Conservation (phyloP, 2,797 vertebrate species). For the Macropus fuliginosus region DNA sequence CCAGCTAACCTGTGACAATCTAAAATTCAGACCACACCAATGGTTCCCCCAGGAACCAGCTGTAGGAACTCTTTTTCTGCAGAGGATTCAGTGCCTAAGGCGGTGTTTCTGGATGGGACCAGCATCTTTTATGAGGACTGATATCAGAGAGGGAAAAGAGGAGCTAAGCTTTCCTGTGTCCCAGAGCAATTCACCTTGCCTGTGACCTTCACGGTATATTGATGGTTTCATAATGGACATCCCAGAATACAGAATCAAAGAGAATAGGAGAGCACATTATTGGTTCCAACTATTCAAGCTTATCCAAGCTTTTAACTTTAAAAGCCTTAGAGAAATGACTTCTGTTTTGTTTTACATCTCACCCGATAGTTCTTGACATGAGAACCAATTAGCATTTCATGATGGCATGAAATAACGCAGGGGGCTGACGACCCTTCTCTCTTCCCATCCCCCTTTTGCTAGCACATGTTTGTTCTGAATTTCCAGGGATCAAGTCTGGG, state of each 20-base stretch:
- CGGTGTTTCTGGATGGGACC: slow-evolving; percentile 58
- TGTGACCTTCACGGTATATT: slow-evolving; percentile 47
- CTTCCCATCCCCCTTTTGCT: background rate
- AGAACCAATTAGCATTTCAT: slow-evolving; percentile 73
- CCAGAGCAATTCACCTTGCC: slow-evolving; percentile 67
- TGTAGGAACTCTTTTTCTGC: slow-evolving; percentile 27
- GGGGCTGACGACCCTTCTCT: background rate
- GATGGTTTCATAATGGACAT: slow-evolving; percentile 72
- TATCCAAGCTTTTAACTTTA: slow-evolving; percentile 83
- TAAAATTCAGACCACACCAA: background rate
- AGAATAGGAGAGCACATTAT: slow-evolving; percentile 69
- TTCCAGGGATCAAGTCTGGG: background rate
- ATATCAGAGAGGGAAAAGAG: slow-evolving; percentile 58
- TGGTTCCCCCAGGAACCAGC: background rate
- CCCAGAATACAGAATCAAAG: slow-evolving; percentile 79
- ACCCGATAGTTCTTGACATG: slow-evolving; percentile 68
- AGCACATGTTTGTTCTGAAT: background rate
- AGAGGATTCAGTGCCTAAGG: background rate
- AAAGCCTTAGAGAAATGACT: slow-evolving; percentile 81
- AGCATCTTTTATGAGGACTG: slow-evolving; percentile 53
- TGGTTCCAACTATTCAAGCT: slow-evolving; percentile 81
- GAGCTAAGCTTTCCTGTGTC: slow-evolving; percentile 54
- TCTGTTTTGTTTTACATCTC: slow-evolving; percentile 79
- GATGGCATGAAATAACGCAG: slow-evolving; percentile 46
- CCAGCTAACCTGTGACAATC: slow-evolving; percentile 38